A percentile compares a stretch with the other conserved stretches of the same genome.
Evolutionary conservation across 35 echinoderm and acorn worm species (phyloP).

Genomic region (Apostichopus parvimensis): DNA sequence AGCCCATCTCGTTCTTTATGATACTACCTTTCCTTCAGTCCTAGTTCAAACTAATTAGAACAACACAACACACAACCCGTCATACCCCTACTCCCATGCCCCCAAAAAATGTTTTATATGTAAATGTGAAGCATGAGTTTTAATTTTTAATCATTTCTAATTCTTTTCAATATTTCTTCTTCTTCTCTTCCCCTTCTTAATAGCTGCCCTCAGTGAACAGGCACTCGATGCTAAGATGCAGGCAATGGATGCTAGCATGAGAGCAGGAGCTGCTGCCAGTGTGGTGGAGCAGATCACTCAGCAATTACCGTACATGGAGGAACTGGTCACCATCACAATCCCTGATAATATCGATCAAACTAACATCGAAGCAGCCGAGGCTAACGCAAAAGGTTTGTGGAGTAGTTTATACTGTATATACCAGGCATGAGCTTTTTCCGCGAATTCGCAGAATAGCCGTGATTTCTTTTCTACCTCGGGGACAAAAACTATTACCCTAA

Average conservation of each 20-base stretch:
- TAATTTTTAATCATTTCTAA: not conserved
- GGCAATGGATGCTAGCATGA: slow-evolving; percentile 73
- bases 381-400: not conserved
- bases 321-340: slow-evolving; percentile 8
- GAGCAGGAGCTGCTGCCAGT: slow-evolving; percentile 35
- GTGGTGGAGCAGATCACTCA: slow-evolving; percentile 17
- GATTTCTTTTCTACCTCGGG: too few relatives aligned
- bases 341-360: slow-evolving; percentile 56
- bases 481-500: too few relatives aligned
- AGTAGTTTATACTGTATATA: too few relatives aligned
- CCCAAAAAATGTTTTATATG: too few relatives aligned
- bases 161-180: not conserved
- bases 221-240: slow-evolving; percentile 67
- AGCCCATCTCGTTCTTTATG: too few relatives aligned
- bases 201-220: slow-evolving; percentile 68
- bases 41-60: too few relatives aligned
- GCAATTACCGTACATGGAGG: slow-evolving; percentile 32
- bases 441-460: too few relatives aligned
- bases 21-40: too few relatives aligned
- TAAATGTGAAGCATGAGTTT: too few relatives aligned
- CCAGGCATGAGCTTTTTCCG: too few relatives aligned
- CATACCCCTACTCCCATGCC: too few relatives aligned
- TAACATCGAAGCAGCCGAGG: slow-evolving; percentile 20
- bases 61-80: too few relatives aligned
- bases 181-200: not conserved